These are phyloP conservation scores for Megaleporinus macrocephalus DNA, from an alignment of 2,113 vertebrate species.

Conservation along the genomic window DNA sequence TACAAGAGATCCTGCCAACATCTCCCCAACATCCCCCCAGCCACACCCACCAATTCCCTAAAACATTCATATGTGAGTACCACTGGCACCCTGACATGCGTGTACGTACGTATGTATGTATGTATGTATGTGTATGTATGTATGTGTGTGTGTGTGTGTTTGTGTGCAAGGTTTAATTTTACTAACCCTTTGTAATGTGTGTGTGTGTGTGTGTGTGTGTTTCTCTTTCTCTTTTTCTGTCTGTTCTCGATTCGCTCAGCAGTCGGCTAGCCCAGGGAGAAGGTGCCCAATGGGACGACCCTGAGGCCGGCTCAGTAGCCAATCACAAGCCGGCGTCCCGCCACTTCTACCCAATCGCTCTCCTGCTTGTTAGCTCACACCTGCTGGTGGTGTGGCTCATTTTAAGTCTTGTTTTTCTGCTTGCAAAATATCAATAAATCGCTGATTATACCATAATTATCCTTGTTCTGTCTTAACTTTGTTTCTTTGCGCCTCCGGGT, in stretches of 20 bases:
- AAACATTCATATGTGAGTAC: background rate
- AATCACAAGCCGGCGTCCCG: slow-evolving; percentile 98
- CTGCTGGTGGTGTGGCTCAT: slow-evolving; percentile 99
- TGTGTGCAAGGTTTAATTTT: slow-evolving; percentile 25
- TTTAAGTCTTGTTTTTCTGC: slow-evolving; percentile 99
- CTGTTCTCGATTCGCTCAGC: slow-evolving; percentile 80
- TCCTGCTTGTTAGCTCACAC: slow-evolving; percentile 99
- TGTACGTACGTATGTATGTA: slow-evolving; percentile 59
- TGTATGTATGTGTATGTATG: slow-evolving; percentile 64
- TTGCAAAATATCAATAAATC: slow-evolving; percentile 99
- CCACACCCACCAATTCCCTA: background rate
- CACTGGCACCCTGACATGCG: background rate
- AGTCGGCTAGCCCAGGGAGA: slow-evolving; percentile 94
- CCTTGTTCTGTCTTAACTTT: slow-evolving; percentile 49
- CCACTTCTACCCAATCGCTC: slow-evolving; percentile 99
- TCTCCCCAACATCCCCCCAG: background rate
- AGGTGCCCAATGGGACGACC: slow-evolving; percentile 92
- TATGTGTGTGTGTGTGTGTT: slow-evolving; percentile 26
- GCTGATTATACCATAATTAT: slow-evolving; percentile 68
- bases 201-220: slow-evolving; percentile 65
- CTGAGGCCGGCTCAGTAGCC: slow-evolving; percentile 90
- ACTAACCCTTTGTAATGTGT: slow-evolving; percentile 65
- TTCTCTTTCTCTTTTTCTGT: slow-evolving; percentile 66
- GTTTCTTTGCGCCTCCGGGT: background rate
- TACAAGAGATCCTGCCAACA: background rate